Base-by-base conservation (phyloP, 1,140 invertebrate genomes). In the Leucophenga varia region DNA sequence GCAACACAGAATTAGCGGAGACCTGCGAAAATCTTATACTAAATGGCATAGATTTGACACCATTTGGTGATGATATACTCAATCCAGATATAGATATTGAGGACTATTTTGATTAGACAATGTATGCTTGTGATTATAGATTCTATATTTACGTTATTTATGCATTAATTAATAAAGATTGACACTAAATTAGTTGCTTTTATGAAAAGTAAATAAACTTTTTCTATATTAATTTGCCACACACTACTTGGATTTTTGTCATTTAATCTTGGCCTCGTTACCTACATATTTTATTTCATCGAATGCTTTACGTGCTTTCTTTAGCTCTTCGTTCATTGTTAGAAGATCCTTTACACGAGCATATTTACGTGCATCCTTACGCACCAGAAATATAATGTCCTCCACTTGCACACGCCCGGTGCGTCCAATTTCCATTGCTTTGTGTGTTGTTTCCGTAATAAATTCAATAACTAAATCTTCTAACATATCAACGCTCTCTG, bases 381-480 rank as follows among this genome's bases (percentile, higher is more conserved):
- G 83, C n/a, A 99, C 95, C 57, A 99, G 80, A 78, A 96, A 98
- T 58, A 98, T 91, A 40, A 99, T 95, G 78, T 99, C 96, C 79
- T 99, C 96, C 3, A 98, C 95, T 79, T 94, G 90, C 18, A 99
- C 93, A 63, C 93, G 79, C 3, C 95, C 96, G 30, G 90, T 89
- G 59, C 92, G 81, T 7, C 97, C 97, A 45, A 97, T 92, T 79
- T 98, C 95, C 93, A 98, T 95, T 2, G 95, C 94, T 82, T 90
- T 93, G 40, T 89, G 87, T 5, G 87, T 90, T 79, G 92, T 95
- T 81, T 98, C 93, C 3, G 91, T 93, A 17, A 99, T 95, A 77
- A 95, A 99, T 79, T 98, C 94, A 54, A 98, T 94, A 1, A 99
- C 96, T 19, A 99, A 78, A 80, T 98, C 95, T 80, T 99, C 97